Conservation (phyloP, 1,140 invertebrate species). For the Araneus ventricosus region DNA sequence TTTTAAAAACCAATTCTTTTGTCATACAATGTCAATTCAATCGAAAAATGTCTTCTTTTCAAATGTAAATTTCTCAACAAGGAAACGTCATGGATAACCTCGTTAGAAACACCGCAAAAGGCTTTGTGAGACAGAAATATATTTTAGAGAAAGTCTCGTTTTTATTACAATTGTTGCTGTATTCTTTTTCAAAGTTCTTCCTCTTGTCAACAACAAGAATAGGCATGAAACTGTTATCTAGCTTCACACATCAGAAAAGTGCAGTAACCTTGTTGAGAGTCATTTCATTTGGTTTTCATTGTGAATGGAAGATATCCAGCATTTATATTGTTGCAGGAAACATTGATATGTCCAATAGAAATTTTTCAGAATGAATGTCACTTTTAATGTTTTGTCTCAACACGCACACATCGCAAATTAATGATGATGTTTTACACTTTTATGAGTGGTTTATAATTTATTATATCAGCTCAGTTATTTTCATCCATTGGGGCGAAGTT, state of each 20-base stretch:
- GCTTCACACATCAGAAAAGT: slow-evolving; percentile 10
- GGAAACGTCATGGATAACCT: background rate
- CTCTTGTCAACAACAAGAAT: slow-evolving; percentile 34
- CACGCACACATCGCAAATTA: too few relatives aligned
- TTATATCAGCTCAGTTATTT: too few relatives aligned
- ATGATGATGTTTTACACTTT: too few relatives aligned
- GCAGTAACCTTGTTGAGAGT: background rate
- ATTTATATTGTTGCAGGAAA: background rate
- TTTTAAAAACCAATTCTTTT: too few relatives aligned
- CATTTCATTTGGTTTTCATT: background rate
- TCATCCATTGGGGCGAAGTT: too few relatives aligned
- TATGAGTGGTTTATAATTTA: too few relatives aligned
- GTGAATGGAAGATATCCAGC: background rate
- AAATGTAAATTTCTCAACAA: slow-evolving; percentile 28
- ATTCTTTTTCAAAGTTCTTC: slow-evolving; percentile 10
- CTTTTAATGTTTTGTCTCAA: too few relatives aligned
- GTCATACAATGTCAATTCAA: too few relatives aligned
- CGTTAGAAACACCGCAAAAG: background rate
- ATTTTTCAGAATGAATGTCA: too few relatives aligned
- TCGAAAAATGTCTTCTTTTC: background rate
- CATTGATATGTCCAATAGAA: background rate
- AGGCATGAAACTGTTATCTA: background rate
- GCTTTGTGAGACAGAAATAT: background rate
- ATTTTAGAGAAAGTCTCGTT: slow-evolving; percentile 10
- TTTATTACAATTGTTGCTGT: background rate